These are phyloP conservation scores for Conus ventricosus DNA, from an alignment of 1,140 invertebrate species.

Conservation along the genomic window DNA sequence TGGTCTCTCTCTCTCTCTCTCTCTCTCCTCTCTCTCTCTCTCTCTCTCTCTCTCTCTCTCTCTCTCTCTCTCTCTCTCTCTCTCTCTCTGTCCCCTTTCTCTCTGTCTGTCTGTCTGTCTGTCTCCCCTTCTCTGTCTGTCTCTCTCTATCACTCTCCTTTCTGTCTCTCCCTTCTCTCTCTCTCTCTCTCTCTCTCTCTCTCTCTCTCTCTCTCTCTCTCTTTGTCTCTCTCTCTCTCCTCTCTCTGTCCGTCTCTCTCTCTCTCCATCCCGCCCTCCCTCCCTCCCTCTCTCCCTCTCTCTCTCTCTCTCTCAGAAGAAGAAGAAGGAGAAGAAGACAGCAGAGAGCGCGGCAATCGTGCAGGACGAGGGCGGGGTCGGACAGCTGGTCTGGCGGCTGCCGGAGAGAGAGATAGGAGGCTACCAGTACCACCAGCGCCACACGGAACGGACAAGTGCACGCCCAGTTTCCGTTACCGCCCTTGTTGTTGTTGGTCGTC, in stretches of 20 bases:
- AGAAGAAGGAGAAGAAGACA: too few relatives aligned
- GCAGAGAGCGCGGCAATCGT: too few relatives aligned
- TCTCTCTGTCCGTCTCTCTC: not conserved
- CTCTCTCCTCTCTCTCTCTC: too few relatives aligned
- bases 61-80: constrained; percentile 1
- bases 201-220: not conserved
- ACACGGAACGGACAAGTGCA: too few relatives aligned
- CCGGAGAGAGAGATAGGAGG: too few relatives aligned
- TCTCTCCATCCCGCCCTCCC: not conserved
- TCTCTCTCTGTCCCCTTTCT: not conserved
- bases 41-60: not conserved
- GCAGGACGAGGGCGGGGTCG: too few relatives aligned
- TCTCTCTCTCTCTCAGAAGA: not conserved
- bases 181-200: not conserved
- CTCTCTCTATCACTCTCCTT: not conserved
- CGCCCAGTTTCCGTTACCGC: too few relatives aligned
- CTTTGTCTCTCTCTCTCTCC: not conserved
- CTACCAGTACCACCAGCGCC: too few relatives aligned
- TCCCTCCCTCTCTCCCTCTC: not conserved
- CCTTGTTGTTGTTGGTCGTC: too few relatives aligned
- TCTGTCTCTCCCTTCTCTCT: not conserved
- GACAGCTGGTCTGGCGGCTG: too few relatives aligned
- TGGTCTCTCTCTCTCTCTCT: not conserved
- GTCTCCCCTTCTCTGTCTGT: not conserved
- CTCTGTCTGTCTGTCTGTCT: not conserved